Evolutionary conservation across 2,888 invertebrate species (phyloP).

Genomic region (Cylloceria caligata): DNA sequence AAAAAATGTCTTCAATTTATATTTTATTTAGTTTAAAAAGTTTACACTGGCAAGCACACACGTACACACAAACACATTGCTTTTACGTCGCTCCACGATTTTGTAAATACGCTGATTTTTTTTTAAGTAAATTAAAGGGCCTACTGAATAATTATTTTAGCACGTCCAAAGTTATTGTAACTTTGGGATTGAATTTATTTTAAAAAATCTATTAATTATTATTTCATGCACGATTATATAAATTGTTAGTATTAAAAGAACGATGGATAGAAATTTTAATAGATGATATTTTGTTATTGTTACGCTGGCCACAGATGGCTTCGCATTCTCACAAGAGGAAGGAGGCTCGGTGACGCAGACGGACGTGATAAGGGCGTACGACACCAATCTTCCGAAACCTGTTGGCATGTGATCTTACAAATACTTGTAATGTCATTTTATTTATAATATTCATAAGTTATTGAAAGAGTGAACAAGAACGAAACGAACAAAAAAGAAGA

Average conservation of each 20-base stretch:
- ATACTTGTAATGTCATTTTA: constrained; percentile 68
- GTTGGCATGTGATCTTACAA: constrained; percentile 87
- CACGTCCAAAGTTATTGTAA: constrained; percentile 35
- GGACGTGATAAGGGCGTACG: constrained; percentile 97
- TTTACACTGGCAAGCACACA: constrained; percentile 54
- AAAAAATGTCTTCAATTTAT: constrained; percentile 22
- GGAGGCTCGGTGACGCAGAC: constrained; percentile 97
- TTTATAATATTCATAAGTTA: constrained; percentile 49
- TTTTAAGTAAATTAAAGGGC: constrained; percentile 17
- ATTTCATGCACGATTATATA: constrained; percentile 35
- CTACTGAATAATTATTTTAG: constrained; percentile 22
- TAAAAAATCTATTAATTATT: too few species aligned
- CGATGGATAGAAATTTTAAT: constrained; percentile 30
- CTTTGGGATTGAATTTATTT: constrained; percentile 23
- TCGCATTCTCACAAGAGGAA: constrained; percentile 99
- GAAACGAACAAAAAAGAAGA: constrained; percentile 23
- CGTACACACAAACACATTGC: constrained; percentile 59
- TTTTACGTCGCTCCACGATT: constrained; percentile 60
- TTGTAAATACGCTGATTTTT: constrained; percentile 53
- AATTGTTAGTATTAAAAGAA: constrained; percentile 7
- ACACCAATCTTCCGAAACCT: constrained; percentile 95
- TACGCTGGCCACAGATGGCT: constrained; percentile 91
- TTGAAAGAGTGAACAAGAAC: constrained; percentile 15
- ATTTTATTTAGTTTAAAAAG: constrained; percentile 19
- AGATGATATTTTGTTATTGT: constrained; percentile 46